A percentile compares a stretch with the other conserved stretches of the same genome.
These are phyloP conservation scores for Pelodytes ibericus DNA, from an alignment of 2,797 vertebrate species.

Conservation along the genomic window DNA sequence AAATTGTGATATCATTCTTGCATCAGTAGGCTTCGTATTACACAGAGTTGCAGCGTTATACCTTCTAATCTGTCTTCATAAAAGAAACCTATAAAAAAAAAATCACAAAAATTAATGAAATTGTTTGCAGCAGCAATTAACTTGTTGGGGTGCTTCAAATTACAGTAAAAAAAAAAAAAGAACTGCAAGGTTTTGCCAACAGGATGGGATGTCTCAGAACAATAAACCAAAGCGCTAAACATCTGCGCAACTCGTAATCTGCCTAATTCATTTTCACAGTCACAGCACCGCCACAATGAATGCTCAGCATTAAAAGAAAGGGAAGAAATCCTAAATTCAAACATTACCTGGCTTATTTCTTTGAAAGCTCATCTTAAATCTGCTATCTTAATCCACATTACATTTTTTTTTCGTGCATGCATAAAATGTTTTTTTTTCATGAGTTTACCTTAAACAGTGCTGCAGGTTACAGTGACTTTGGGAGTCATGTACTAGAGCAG, in stretches of 20 bases:
- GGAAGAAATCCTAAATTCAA: no score
- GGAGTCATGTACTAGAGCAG: no score
- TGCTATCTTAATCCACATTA: no score
- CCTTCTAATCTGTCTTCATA: conserved; percentile 24
- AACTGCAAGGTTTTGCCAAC: conserved; percentile 68
- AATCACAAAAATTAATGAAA: conserved; percentile 73
- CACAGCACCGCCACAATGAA: conserved; percentile 56
- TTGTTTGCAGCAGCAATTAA: conserved; percentile 69
- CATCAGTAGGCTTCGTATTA: neutral
- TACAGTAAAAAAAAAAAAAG: conserved; percentile 75
- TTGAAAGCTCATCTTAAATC: no score
- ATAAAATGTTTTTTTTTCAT: no score
- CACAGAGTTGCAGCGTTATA: neutral
- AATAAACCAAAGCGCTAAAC: conserved; percentile 69
- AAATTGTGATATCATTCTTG: conserved; percentile 7
- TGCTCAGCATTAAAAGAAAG: conserved; percentile 37
- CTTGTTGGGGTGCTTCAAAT: conserved; percentile 69
- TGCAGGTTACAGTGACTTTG: no score
- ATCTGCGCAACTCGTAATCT: conserved; percentile 69
- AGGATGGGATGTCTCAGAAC: conserved; percentile 70
- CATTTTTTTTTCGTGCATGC: no score
- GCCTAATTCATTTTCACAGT: conserved; percentile 67
- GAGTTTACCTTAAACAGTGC: no score
- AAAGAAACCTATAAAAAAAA: conserved; percentile 72
- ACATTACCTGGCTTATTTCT: no score